phyloP scores from a whole-genome alignment of 2,797 vertebrate genomes.

The Anniella stebbinsi region DNA sequence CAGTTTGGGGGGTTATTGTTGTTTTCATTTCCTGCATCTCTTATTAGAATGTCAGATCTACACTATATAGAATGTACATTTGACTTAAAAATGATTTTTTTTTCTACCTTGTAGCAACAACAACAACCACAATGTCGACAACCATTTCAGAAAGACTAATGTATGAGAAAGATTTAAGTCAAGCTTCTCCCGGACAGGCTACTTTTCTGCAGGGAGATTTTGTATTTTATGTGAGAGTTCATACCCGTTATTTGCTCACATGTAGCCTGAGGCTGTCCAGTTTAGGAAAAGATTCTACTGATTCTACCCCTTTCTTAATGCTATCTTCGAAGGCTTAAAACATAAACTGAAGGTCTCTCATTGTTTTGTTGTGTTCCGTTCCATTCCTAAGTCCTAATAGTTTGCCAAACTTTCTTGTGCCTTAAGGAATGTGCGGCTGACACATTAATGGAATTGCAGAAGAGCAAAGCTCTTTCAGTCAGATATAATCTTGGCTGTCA shows the following conservation, averaged over 20 bases:
- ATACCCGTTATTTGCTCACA: background rate
- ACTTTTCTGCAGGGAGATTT: background rate
- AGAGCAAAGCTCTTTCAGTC: background rate
- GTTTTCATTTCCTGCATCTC: background rate
- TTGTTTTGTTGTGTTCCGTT: background rate
- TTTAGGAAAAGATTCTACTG: background rate
- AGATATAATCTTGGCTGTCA: background rate
- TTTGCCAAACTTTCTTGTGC: background rate
- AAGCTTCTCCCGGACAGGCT: background rate
- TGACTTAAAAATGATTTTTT: background rate
- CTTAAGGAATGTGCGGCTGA: background rate
- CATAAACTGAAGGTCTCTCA: background rate
- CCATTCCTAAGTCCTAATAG: background rate
- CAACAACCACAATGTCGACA: background rate
- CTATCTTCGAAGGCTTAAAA: background rate
- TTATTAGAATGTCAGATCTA: background rate
- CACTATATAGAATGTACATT: background rate
- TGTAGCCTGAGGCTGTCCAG: background rate
- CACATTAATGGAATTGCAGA: background rate
- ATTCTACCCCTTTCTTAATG: background rate
- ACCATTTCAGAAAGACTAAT: background rate
- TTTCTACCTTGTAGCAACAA: background rate
- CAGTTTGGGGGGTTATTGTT: background rate
- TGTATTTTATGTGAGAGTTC: background rate
- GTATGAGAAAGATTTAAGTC: background rate